phyloP scores from a whole-genome alignment of 2,797 vertebrate genomes.

The Myotis findleyi region DNA sequence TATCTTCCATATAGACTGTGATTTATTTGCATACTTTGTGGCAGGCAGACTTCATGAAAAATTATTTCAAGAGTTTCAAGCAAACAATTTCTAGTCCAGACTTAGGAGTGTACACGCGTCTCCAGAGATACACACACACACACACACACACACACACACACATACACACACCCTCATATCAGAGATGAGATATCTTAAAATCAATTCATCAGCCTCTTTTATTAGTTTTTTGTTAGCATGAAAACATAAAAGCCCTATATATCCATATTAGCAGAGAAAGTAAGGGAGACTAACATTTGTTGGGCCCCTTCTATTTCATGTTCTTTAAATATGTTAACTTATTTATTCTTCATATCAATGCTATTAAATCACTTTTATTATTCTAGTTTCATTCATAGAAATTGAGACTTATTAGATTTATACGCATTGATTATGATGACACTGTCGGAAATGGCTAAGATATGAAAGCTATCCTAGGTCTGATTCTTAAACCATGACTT shows the following conservation, averaged over 20 bases:
- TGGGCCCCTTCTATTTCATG: background rate
- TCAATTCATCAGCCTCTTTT: background rate
- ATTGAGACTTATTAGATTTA: background rate
- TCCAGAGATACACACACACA: background rate
- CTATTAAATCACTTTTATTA: background rate
- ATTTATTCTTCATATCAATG: background rate
- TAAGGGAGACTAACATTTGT: background rate
- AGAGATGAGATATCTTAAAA: background rate
- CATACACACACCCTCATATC: background rate
- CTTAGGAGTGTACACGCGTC: background rate
- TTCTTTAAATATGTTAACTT: background rate
- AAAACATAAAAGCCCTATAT: background rate
- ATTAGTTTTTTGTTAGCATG: background rate
- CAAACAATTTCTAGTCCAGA: background rate
- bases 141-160: background rate
- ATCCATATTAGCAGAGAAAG: background rate
- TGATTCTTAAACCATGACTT: conserved; percentile 32
- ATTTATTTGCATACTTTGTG: conserved; percentile 9
- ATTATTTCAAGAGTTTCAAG: background rate
- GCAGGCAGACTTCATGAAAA: background rate
- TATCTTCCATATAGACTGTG: background rate
- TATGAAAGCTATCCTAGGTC: background rate
- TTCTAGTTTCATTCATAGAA: conserved; percentile 32
- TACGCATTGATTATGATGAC: background rate
- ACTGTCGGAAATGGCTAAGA: background rate